A percentile compares a stretch with the other conserved stretches of the same genome.
These are phyloP conservation scores for Drosophila tripunctata DNA, from an alignment of 2,888 invertebrate genomes.

Conservation along the genomic window DNA sequence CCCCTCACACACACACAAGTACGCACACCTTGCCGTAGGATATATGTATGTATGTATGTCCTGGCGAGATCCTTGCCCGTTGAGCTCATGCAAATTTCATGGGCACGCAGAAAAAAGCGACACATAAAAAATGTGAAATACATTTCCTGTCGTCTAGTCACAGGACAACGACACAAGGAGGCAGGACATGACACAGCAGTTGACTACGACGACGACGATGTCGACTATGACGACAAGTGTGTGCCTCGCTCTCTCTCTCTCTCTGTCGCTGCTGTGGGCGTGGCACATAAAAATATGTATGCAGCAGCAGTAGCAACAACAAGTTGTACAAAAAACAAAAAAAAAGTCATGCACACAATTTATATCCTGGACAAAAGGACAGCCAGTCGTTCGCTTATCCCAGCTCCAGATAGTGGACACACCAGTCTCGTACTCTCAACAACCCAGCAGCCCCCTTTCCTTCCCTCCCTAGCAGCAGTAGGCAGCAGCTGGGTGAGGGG, in stretches of 20 bases:
- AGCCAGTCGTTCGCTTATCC: constrained; percentile 62
- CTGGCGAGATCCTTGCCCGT: constrained; percentile 48
- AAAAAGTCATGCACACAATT: constrained; percentile 65
- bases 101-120: constrained; percentile 69
- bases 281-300: constrained; percentile 57
- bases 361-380: constrained; percentile 64
- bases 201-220: constrained; percentile 12
- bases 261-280: constrained; percentile 33
- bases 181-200: constrained; percentile 44
- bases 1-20: constrained; percentile 26
- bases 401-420: constrained; percentile 65
- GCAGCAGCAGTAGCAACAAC: constrained; percentile 34
- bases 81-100: constrained; percentile 83
- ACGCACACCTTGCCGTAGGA: background rate
- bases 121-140: constrained; percentile 81
- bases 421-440: constrained; percentile 12
- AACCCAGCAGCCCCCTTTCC: background rate
- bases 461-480: background rate
- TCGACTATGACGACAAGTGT: constrained; percentile 58
- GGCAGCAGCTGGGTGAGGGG: background rate
- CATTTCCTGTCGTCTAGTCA: constrained; percentile 83
- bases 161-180: constrained; percentile 17
- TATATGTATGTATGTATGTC: constrained; percentile 5
- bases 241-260: too few relatives aligned
- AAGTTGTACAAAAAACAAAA: constrained; percentile 50